These are phyloP conservation scores for Hetaerina titia DNA, from an alignment of 2,888 invertebrate species.

Conservation along the genomic window DNA sequence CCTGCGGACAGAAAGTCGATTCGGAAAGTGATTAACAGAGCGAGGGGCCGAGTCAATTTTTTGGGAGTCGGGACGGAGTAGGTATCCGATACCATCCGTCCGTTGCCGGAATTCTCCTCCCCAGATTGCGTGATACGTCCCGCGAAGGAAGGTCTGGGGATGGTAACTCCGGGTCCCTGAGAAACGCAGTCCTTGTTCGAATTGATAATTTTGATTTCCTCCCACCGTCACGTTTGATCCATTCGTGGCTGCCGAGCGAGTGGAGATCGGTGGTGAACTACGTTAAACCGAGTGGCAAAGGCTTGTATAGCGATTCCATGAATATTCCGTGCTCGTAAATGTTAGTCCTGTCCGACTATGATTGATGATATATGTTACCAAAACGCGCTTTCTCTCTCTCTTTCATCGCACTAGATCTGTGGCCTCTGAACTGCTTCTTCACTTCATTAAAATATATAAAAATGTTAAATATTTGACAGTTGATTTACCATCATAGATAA, in stretches of 20 bases:
- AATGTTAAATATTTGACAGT: not conserved
- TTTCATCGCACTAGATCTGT: not conserved
- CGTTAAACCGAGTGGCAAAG: not conserved
- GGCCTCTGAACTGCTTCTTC: not conserved
- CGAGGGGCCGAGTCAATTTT: not conserved
- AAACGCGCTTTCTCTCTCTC: not conserved
- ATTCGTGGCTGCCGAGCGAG: not conserved
- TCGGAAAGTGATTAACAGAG: slow-evolving; percentile 26
- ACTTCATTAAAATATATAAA: not conserved
- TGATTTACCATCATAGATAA: not conserved
- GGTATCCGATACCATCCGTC: not conserved
- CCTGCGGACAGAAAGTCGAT: slow-evolving; percentile 17
- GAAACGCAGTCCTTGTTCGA: too few species aligned
- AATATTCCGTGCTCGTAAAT: not conserved
- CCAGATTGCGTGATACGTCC: not conserved
- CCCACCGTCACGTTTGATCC: not conserved
- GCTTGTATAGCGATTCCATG: not conserved
- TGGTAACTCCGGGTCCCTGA: too few species aligned
- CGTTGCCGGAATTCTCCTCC: not conserved
- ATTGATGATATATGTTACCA: not conserved
- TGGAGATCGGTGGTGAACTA: not conserved
- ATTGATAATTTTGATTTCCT: too few species aligned
- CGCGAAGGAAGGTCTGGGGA: not conserved
- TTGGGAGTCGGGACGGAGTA: not conserved
- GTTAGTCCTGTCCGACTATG: not conserved